phyloP scores from a whole-genome alignment of 2,888 invertebrate species.

The Macaria notata region DNA sequence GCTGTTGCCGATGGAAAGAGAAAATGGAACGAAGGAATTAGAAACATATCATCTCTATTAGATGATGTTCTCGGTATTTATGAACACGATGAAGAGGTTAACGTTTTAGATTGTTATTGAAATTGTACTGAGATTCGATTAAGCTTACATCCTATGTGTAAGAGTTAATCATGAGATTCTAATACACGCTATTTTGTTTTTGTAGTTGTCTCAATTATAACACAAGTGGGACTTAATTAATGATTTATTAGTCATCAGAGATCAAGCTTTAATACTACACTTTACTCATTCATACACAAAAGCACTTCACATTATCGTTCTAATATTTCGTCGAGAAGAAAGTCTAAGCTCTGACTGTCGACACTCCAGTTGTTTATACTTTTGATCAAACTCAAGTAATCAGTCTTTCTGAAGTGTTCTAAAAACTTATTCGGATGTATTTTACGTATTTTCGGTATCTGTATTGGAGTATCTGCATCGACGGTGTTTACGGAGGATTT shows the following conservation, averaged over 20 bases:
- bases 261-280: background rate
- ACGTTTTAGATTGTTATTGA: constrained; percentile 88
- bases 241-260: too few relatives aligned
- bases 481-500: constrained; percentile 35
- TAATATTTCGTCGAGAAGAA: constrained; percentile 40
- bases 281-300: constrained; percentile 4
- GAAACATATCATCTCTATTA: constrained; percentile 86
- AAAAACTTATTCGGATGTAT: constrained; percentile 46
- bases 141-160: constrained; percentile 2
- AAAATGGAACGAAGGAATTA: constrained; percentile 85
- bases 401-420: constrained; percentile 48
- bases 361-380: constrained; percentile 82
- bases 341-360: constrained; percentile 72
- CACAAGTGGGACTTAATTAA: background rate
- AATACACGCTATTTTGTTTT: constrained; percentile 18
- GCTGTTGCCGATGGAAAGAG: constrained; percentile 82
- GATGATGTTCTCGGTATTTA: constrained; percentile 88
- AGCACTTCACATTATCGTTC: background rate
- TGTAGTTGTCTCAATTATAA: constrained; percentile 14
- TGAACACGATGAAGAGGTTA: constrained; percentile 76
- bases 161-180: constrained; percentile 16
- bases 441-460: constrained; percentile 20
- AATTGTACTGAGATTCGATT: constrained; percentile 27
- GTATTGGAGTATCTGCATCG: constrained; percentile 22
- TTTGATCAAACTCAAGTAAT: constrained; percentile 78